phyloP scores from a whole-genome alignment of 2,888 invertebrate genomes.

The Nomada fabriciana region DNA sequence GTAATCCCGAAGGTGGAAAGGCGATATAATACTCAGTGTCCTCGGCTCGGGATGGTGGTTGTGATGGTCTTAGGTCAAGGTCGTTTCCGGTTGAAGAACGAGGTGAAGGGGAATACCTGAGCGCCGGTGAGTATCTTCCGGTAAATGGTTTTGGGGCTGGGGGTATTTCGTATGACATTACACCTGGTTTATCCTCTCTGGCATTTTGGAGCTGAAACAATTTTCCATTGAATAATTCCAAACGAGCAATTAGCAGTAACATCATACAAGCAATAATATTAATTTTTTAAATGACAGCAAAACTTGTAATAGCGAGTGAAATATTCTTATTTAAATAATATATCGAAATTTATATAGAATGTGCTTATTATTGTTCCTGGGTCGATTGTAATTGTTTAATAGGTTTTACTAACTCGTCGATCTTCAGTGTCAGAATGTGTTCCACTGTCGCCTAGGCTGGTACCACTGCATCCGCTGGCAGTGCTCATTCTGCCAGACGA shows the following conservation, averaged over 20 bases:
- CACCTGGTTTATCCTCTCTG: slow-evolving; percentile 78
- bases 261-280: too few relatives aligned
- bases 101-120: slow-evolving; percentile 71
- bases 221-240: not conserved
- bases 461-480: slow-evolving; percentile 89
- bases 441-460: slow-evolving; percentile 93
- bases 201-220: slow-evolving; percentile 71
- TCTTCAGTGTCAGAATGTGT: slow-evolving; percentile 94
- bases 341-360: not conserved
- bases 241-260: too few relatives aligned
- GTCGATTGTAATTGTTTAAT: not conserved
- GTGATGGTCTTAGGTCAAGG: slow-evolving; percentile 76
- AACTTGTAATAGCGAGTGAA: too few relatives aligned
- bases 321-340: not conserved
- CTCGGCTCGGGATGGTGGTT: slow-evolving; percentile 73
- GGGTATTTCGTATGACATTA: slow-evolving; percentile 85
- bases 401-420: slow-evolving; percentile 84
- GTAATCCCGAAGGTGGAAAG: slow-evolving; percentile 85
- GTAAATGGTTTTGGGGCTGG: slow-evolving; percentile 86
- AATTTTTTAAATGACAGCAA: too few relatives aligned
- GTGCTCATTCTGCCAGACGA: slow-evolving; percentile 94
- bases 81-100: slow-evolving; percentile 68
- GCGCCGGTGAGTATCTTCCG: slow-evolving; percentile 74
- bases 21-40: slow-evolving; percentile 85
- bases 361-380: too few relatives aligned